phyloP scores from a whole-genome alignment of 1,140 invertebrate genomes.

The Drosophila equinoxialis region DNA sequence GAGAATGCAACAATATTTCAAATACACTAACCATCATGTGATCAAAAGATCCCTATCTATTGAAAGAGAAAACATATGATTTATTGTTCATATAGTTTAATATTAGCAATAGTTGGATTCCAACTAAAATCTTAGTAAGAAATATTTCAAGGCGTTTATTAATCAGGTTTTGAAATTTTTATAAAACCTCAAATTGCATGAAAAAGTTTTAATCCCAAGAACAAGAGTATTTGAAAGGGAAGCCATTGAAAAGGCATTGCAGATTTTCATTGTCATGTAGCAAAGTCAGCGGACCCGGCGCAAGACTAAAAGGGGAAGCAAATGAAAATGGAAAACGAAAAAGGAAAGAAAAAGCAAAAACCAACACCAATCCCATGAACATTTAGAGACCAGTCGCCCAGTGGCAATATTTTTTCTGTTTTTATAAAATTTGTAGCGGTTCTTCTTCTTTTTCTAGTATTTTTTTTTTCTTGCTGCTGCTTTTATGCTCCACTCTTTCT shows the following conservation, averaged over 20 bases:
- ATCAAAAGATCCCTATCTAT: too few relatives aligned
- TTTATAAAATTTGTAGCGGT: slow-evolving; percentile 66
- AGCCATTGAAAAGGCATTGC: slow-evolving; percentile 59
- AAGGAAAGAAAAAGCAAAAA: slow-evolving; percentile 49
- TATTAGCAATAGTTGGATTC: too few relatives aligned
- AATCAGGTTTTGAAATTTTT: neutral
- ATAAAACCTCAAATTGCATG: neutral
- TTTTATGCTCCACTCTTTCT: slow-evolving; percentile 40
- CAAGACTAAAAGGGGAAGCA: slow-evolving; percentile 11
- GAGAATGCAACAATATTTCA: neutral
- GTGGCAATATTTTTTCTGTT: slow-evolving; percentile 49
- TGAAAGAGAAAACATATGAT: too few relatives aligned
- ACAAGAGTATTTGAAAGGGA: slow-evolving; percentile 17
- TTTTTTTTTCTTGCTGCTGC: slow-evolving; percentile 21
- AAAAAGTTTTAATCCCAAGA: neutral
- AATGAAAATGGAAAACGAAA: slow-evolving; percentile 29
- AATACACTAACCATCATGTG: neutral
- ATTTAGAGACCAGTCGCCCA: slow-evolving; percentile 62
- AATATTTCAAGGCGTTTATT: too few relatives aligned
- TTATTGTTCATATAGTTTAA: too few relatives aligned
- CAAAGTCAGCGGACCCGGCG: slow-evolving; percentile 63
- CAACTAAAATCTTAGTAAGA: too few relatives aligned
- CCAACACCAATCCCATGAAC: slow-evolving; percentile 60
- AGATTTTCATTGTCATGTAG: slow-evolving; percentile 79
- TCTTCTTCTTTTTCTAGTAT: neutral